Evolutionary conservation across 2,888 invertebrate species (phyloP).

Genomic region (Mimumesa dahlbomi): DNA sequence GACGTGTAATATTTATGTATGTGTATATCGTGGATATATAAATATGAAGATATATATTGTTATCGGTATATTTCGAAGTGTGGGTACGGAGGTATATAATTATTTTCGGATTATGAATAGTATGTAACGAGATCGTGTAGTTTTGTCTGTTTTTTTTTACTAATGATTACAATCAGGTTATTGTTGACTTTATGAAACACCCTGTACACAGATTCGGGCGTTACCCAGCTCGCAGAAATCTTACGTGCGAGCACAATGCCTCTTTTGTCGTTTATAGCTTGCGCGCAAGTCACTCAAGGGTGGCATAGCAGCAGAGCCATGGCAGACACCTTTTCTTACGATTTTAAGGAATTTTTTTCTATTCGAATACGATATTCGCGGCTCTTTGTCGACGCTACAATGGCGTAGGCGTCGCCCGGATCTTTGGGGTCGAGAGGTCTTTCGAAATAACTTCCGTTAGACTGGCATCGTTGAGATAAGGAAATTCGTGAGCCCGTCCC

Average conservation of each 20-base stretch:
- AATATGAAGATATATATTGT: too few species aligned
- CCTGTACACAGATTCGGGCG: conserved; percentile 30
- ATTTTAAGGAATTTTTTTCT: conserved; percentile 55
- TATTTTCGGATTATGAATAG: too few species aligned
- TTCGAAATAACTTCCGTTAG: conserved; percentile 27
- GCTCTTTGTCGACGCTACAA: conserved; percentile 56
- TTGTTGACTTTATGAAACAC: too few species aligned
- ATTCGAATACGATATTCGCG: conserved; percentile 42
- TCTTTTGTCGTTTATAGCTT: conserved; percentile 59
- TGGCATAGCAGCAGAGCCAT: conserved; percentile 22
- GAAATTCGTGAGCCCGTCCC: neutral
- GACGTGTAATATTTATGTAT: too few species aligned
- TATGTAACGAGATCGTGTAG: too few species aligned
- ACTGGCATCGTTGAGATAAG: neutral
- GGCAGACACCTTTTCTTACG: conserved; percentile 57
- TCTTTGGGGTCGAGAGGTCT: conserved; percentile 11
- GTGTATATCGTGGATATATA: too few species aligned
- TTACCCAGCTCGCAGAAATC: conserved; percentile 53
- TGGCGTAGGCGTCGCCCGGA: conserved; percentile 29
- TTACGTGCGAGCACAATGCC: conserved; percentile 60
- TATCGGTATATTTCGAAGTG: neutral
- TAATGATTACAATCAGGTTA: too few species aligned
- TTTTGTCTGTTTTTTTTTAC: too few species aligned
- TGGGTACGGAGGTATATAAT: conserved; percentile 20
- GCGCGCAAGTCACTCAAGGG: conserved; percentile 44